These are phyloP conservation scores for Sepioteuthis lessoniana DNA, from an alignment of 2,888 invertebrate species.

Conservation along the genomic window DNA sequence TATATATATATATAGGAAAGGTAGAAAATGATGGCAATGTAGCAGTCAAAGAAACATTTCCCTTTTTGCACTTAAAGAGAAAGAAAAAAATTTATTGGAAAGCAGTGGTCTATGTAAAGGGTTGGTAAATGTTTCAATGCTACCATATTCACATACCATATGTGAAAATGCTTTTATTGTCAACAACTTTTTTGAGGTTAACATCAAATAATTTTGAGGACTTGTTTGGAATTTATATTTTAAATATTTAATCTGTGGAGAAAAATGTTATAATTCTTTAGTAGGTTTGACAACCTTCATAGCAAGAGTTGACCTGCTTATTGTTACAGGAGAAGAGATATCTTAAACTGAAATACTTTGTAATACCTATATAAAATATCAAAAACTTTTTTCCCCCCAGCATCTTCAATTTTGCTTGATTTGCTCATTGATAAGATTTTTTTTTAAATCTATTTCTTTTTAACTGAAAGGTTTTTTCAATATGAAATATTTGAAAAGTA, in stretches of 20 bases:
- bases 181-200: background rate
- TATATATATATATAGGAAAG: conserved; percentile 39
- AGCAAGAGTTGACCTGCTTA: background rate
- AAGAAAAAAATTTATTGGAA: background rate
- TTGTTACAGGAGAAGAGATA: background rate
- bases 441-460: too few species aligned
- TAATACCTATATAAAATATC: background rate
- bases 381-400: background rate
- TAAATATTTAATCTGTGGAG: background rate
- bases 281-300: background rate
- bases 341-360: background rate
- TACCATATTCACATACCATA: too few species aligned
- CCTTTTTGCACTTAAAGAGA: background rate
- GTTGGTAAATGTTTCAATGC: background rate
- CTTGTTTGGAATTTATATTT: background rate
- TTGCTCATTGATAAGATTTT: background rate
- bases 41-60: background rate
- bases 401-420: background rate
- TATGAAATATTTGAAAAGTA: background rate
- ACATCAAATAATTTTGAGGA: background rate
- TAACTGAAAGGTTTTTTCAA: background rate
- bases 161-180: background rate
- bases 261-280: background rate
- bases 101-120: background rate
- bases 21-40: conserved; percentile 2